Evolutionary conservation across 1,140 invertebrate species (phyloP), one percentile per base, ranked within the genome.

Genomic region (Bombus ignitus): DNA sequence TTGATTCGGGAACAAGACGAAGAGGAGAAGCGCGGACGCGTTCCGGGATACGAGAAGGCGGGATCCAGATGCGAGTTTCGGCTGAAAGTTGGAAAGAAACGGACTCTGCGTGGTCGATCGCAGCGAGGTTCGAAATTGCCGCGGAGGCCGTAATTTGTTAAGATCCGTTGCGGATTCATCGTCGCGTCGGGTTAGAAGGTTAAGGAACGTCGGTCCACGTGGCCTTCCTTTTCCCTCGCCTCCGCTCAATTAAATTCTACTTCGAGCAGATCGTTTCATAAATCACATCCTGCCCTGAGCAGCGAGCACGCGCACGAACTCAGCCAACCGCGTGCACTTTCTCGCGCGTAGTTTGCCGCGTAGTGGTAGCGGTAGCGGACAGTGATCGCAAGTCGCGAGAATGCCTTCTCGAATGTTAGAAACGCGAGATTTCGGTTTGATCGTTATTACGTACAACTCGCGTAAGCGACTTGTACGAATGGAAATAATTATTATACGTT

Each of bases 231-330:
- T 81, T 83, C 78, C 72, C 82, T 85, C 89, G 84, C 89, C 89
- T 90, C 65, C 84, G 86, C 86, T 91, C 91, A 89, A 91, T 91
- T 90, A 91, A 91, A 91, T 89, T 88, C 91, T 83, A 91, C 88
- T 91, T 89, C 84, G 32, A 70, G 68, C 32, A 87, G 90, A 90
- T 91, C 88, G 81, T 91, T 91, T 91, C 87, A 90, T 90, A 91
- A 91, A 91, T 91, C 90, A 91, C 82, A 76, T 85, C 90, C 83
- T 77, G 78, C 70, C 78, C 59, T 57, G 78, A 72, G 84, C 85
- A 68, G 84, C 72, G 78, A 71, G 84, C 85, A 72, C 87, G 76
- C 70, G 81, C 74, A 65, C 88, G 32, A 5, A 37, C 37, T 28
- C 82, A 1, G 35, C 10, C 59, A 62, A 35, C 9, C 47, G 18